These are phyloP conservation scores for Neosalanx taihuensis DNA, from an alignment of 2,797 vertebrate species.

Conservation along the genomic window DNA sequence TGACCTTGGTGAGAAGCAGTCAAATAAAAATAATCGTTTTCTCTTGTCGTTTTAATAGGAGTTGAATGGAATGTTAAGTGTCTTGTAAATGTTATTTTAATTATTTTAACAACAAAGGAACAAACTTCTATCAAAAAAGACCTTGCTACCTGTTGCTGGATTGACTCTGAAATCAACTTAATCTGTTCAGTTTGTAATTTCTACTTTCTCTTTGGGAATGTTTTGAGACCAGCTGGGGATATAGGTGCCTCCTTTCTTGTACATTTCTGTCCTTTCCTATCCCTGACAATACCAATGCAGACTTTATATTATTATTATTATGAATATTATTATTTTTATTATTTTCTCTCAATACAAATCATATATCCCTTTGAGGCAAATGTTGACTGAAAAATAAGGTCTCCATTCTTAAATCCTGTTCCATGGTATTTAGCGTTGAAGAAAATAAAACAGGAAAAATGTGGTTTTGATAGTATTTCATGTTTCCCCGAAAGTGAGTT, in stretches of 20 bases:
- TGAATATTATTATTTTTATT: conserved; percentile 60
- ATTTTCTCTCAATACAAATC: conserved; percentile 69
- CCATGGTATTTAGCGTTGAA: conserved; percentile 92
- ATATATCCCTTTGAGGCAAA: conserved; percentile 84
- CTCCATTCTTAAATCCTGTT: conserved; percentile 89
- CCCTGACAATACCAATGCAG: conserved; percentile 87
- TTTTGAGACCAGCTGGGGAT: conserved; percentile 83
- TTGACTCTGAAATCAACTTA: conserved; percentile 74
- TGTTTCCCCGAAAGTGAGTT: conserved; percentile 19
- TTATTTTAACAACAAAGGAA: conserved; percentile 79
- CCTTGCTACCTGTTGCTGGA: conserved; percentile 83
- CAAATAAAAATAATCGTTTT: conserved; percentile 77
- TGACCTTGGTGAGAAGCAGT: conserved; percentile 76
- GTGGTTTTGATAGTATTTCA: conserved; percentile 55
- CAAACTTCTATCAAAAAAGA: conserved; percentile 64
- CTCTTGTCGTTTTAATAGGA: conserved; percentile 89
- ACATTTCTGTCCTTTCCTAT: conserved; percentile 84
- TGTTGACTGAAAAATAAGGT: conserved; percentile 84
- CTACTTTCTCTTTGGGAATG: conserved; percentile 77
- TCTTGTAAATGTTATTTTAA: conserved; percentile 99
- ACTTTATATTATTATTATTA: conserved; percentile 74
- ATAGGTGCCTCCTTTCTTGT: conserved; percentile 91
- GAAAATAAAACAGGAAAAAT: conserved; percentile 73
- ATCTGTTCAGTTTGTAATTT: conserved; percentile 61
- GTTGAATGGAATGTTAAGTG: conserved; percentile 87